phyloP scores from a whole-genome alignment of 2,113 vertebrate species.

The Petrocephalus microphthalmus region DNA sequence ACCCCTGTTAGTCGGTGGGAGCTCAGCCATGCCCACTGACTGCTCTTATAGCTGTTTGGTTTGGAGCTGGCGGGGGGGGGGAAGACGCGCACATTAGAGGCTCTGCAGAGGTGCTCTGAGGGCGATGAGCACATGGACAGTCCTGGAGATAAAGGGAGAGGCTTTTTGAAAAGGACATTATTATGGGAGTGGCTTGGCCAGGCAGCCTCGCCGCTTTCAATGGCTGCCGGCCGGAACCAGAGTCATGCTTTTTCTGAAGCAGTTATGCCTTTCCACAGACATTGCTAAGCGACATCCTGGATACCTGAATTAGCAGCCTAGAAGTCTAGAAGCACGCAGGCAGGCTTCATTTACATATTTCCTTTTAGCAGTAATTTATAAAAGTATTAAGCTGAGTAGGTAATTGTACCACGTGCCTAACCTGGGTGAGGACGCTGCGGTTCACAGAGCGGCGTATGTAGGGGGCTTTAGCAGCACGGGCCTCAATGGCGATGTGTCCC shows the following conservation, averaged over 20 bases:
- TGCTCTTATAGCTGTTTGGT: not conserved
- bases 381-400: not conserved
- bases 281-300: not conserved
- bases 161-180: not conserved
- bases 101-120: not conserved
- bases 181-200: not conserved
- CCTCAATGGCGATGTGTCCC: constrained; percentile 41
- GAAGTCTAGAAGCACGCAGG: not conserved
- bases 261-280: not conserved
- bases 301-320: not conserved
- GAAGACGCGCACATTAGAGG: not conserved
- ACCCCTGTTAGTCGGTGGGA: not conserved
- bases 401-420: not conserved
- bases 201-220: not conserved
- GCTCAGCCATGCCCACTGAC: not conserved
- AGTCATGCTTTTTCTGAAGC: not conserved
- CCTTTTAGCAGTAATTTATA: not conserved
- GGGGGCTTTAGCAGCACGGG: constrained; percentile 38
- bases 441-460: constrained; percentile 45
- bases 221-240: not conserved
- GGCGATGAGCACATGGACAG: not conserved
- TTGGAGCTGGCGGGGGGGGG: not conserved
- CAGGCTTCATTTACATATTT: not conserved
- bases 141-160: not conserved
- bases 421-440: not conserved